Conservation (phyloP, 2,113 vertebrate genomes). For the Epinephelus fuscoguttatus region DNA sequence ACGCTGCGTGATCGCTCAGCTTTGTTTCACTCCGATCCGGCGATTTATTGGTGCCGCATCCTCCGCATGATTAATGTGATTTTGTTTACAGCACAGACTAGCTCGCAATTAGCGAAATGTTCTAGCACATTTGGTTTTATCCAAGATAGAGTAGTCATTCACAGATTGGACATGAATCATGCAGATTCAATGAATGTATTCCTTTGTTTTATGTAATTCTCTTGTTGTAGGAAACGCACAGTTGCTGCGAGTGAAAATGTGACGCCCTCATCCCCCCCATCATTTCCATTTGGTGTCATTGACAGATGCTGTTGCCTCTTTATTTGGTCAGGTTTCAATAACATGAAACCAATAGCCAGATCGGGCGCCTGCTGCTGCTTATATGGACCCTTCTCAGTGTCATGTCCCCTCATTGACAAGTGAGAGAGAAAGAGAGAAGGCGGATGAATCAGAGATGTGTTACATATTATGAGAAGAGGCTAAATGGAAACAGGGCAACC, state of each 20-base stretch:
- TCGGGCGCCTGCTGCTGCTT: conserved; percentile 69
- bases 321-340: conserved; percentile 79
- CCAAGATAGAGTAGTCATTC: conserved; percentile 60
- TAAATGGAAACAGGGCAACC: conserved; percentile 78
- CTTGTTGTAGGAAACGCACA: conserved; percentile 35
- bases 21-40: conserved; percentile 57
- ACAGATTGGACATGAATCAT: conserved; percentile 73
- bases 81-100: conserved; percentile 65
- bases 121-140: conserved; percentile 66
- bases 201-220: conserved; percentile 62
- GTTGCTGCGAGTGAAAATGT: conserved; percentile 14
- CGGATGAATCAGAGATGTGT: conserved; percentile 75
- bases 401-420: conserved; percentile 68
- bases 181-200: conserved; percentile 39
- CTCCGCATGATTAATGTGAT: conserved; percentile 55
- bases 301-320: conserved; percentile 73
- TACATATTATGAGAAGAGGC: conserved; percentile 80
- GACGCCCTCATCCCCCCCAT: conserved; percentile 16
- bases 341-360: conserved; percentile 76
- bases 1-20: conserved; percentile 39
- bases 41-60: conserved; percentile 56
- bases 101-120: conserved; percentile 68
- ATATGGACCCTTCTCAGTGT: conserved; percentile 64
- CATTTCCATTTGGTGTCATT: conserved; percentile 71
- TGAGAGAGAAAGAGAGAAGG: conserved; percentile 41